Base-by-base conservation (phyloP, 2,888 invertebrate species). In the Prosopocoilus inquinatus region DNA sequence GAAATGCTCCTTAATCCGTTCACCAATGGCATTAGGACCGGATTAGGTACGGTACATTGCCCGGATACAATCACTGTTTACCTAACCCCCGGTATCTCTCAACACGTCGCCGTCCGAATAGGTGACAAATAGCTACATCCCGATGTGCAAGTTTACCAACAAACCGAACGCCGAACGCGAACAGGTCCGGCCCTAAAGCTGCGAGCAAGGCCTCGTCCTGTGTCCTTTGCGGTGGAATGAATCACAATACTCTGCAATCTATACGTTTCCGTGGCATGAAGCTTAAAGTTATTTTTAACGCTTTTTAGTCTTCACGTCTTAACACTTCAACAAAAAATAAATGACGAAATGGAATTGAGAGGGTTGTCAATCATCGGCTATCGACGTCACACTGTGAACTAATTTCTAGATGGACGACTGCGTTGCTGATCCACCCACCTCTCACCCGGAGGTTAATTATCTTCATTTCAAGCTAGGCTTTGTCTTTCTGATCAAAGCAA, bases 51-150 rank as follows among this genome's bases (percentile, higher is more conserved):
- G 69, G 70, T 65, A 69, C 73, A 71, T 73, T 73, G 72, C 70
- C 68, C 67, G 62, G 63, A 64, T 65, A 76, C 72, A 76, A 76
- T 73, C 68, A 71, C 58, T 76, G 76, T 76, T 76, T 75, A 75
- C 75, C 72, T 74, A 73, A 74, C 68, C 65, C 67, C 67, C 53
- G 53, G 43, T 53, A 43, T 34, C 47, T 41, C 41, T 41, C 15
- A 16, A 16, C 41, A 41, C 13, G n/a, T 47, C 16, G 11, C 43
- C 39, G 45, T 15, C 45, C 43, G 15, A 53, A 55, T 55, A 50
- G 46, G 38, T 46, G 55, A 50, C 55, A 45, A 55, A 50, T 46
- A 50, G 53, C 48, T 43, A 43, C 20, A 28, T 28, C 16, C 13
- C 41, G 41, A 16, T 15, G 12, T 36, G 12, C 16, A 41, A 41